phyloP scores from a whole-genome alignment of 2,888 invertebrate species.

The Macrophya annulata region DNA sequence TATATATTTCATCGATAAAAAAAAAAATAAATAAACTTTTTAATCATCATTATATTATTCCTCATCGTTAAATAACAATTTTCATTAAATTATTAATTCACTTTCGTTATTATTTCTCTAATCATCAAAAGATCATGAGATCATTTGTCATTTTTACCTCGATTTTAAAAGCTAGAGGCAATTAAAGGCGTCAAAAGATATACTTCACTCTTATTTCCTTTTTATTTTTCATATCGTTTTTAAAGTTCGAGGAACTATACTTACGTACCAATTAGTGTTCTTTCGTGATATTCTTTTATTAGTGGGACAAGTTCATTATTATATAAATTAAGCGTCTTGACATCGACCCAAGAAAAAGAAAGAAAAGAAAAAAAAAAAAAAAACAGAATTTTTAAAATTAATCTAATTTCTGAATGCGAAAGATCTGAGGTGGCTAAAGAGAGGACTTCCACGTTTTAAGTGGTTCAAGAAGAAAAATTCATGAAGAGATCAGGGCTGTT shows the following conservation, averaged over 20 bases:
- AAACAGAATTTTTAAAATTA: neutral
- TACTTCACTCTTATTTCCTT: neutral
- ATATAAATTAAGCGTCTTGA: neutral
- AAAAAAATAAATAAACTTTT: too few relatives aligned
- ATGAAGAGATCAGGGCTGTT: conserved; percentile 34
- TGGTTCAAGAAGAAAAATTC: conserved; percentile 31
- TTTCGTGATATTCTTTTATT: neutral
- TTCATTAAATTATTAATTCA: neutral
- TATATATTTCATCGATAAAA: neutral
- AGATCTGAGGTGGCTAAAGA: conserved; percentile 1
- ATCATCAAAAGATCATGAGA: neutral
- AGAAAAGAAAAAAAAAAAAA: neutral
- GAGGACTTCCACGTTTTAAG: neutral
- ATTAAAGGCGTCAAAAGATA: too few relatives aligned
- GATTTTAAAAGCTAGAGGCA: too few relatives aligned
- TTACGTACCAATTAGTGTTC: neutral
- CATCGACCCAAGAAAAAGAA: neutral
- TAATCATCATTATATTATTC: neutral
- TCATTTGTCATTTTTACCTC: neutral
- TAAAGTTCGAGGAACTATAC: neutral
- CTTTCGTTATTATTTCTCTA: neutral
- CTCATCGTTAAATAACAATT: neutral
- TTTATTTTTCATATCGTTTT: neutral
- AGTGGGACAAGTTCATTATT: neutral
- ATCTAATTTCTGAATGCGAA: neutral